Conservation (phyloP, 2,113 vertebrate genomes). For the Microcebus jonahi region DNA sequence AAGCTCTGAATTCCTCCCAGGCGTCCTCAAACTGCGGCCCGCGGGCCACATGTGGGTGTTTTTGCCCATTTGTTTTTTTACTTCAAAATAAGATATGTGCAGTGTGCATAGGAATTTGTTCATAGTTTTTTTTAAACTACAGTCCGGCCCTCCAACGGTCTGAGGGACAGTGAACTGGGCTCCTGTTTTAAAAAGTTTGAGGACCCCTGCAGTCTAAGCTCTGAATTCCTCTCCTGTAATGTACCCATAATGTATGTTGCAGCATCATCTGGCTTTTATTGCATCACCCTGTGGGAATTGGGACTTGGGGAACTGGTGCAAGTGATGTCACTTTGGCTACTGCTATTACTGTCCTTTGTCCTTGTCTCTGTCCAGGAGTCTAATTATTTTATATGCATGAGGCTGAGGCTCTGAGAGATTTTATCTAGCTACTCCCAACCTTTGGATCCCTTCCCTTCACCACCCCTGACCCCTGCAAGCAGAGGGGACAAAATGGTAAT, state of each 20-base stretch:
- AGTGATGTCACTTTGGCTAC: not conserved
- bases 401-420: not conserved
- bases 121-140: too few species aligned
- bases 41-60: too few species aligned
- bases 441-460: not conserved
- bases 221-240: not conserved
- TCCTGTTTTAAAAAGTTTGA: too few species aligned
- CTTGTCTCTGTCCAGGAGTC: slow-evolving; percentile 12
- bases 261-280: not conserved
- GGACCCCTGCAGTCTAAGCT: not conserved
- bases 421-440: not conserved
- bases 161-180: too few species aligned
- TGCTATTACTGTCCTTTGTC: not conserved
- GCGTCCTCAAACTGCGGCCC: too few species aligned
- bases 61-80: too few species aligned
- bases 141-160: too few species aligned
- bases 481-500: not conserved
- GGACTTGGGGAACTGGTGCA: not conserved
- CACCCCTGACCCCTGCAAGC: not conserved
- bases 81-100: too few species aligned
- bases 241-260: not conserved
- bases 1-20: not conserved
- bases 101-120: too few species aligned
- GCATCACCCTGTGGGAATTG: not conserved
- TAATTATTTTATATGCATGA: not conserved